phyloP scores from a whole-genome alignment of 1,140 invertebrate genomes.

The Drosophila oshimai region DNA sequence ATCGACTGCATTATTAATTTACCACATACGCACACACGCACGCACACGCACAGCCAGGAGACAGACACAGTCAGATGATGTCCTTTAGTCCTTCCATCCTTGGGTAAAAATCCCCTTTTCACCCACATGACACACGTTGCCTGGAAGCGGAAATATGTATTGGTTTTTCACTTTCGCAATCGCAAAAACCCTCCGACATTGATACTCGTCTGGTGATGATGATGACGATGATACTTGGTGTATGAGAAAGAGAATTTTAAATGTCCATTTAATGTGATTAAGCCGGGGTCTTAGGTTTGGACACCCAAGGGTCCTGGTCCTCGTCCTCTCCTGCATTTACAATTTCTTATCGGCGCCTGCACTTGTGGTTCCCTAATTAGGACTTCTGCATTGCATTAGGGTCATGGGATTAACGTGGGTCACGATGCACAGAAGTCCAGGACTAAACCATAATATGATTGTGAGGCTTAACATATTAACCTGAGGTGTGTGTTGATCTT shows the following conservation, averaged over 20 bases:
- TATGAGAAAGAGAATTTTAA: constrained; percentile 64
- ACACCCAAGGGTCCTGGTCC: too few species aligned
- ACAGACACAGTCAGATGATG: constrained; percentile 10
- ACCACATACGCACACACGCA: constrained; percentile 3
- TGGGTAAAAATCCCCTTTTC: not conserved
- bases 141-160: constrained; percentile 38
- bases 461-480: constrained; percentile 23
- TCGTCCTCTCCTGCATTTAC: constrained; percentile 10
- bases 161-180: constrained; percentile 67
- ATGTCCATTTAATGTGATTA: constrained; percentile 71
- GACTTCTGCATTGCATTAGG: not conserved
- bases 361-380: constrained; percentile 43
- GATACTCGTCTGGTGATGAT: constrained; percentile 10
- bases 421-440: not conserved
- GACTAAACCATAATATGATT: constrained; percentile 29
- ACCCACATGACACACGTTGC: not conserved
- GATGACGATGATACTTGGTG: constrained; percentile 9
- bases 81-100: constrained; percentile 29
- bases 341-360: constrained; percentile 41
- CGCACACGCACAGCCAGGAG: not conserved
- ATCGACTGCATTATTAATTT: constrained; percentile 73
- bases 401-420: constrained; percentile 24
- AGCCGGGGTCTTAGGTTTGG: constrained; percentile 33
- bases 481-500: not conserved
- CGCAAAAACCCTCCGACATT: constrained; percentile 13